Percentiles rank a stretch among this genome's conserved stretches.
Conservation (phyloP, 2,113 vertebrate species). For the Hymenochirus boettgeri region DNA sequence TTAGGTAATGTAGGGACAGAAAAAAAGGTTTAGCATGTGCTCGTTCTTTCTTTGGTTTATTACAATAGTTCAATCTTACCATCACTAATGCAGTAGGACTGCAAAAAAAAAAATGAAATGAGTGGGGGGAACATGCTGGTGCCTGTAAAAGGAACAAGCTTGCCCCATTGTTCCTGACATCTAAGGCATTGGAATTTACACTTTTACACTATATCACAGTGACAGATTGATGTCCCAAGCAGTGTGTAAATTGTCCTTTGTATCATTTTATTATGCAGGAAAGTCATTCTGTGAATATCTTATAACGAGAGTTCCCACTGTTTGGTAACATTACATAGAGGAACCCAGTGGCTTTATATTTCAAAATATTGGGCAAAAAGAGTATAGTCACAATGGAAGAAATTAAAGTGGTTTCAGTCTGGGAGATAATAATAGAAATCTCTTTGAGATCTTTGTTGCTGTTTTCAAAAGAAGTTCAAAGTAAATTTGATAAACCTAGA, state of each 20-base stretch:
- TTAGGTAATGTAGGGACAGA: too few species aligned
- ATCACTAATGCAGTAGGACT: too few species aligned
- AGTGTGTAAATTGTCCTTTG: constrained; percentile 19
- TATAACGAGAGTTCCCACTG: constrained; percentile 36
- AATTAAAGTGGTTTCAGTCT: too few species aligned
- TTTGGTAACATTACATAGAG: constrained; percentile 4
- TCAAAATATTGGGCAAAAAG: not conserved
- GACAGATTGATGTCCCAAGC: constrained; percentile 26
- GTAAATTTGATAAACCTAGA: too few species aligned
- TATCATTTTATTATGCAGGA: constrained; percentile 24
- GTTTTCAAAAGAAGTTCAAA: too few species aligned
- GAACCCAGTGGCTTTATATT: constrained; percentile 8
- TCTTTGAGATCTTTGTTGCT: too few species aligned
- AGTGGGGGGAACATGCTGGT: too few species aligned
- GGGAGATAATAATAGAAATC: too few species aligned
- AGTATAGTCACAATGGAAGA: not conserved
- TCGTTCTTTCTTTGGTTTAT: not conserved
- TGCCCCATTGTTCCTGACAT: constrained; percentile 14
- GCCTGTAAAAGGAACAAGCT: constrained; percentile 16
- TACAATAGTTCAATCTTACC: constrained; percentile 3
- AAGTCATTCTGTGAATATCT: constrained; percentile 8
- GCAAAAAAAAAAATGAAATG: too few species aligned
- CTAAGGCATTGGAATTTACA: constrained; percentile 11
- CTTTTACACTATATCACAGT: constrained; percentile 24
- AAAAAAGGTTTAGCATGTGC: not conserved